A percentile compares a stretch with the other conserved stretches of the same genome.
Conservation (phyloP, 2,113 vertebrate genomes). For the Nothobranchius furzeri region DNA sequence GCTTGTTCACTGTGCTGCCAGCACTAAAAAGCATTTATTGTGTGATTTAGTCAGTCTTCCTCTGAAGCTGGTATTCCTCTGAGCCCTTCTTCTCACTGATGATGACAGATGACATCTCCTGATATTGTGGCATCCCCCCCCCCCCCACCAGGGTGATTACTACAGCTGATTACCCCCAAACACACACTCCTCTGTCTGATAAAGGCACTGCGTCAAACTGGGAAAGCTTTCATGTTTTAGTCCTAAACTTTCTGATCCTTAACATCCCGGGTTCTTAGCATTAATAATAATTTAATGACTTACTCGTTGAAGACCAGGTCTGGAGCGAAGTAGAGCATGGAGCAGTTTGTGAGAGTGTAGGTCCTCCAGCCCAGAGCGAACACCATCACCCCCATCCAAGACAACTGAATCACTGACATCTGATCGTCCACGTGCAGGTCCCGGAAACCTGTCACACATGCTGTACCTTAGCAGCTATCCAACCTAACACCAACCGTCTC, state of each 20-base stretch:
- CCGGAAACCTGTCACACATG: conserved; percentile 84
- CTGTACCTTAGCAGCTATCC: neutral
- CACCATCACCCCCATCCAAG: conserved; percentile 98
- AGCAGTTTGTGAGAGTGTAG: conserved; percentile 91
- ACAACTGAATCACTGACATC: conserved; percentile 96
- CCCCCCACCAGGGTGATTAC: neutral
- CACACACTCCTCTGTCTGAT: conserved; percentile 6
- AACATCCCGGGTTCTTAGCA: neutral
- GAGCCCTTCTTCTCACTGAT: conserved; percentile 11
- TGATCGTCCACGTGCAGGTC: conserved; percentile 94
- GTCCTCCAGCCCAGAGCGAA: conserved; percentile 96
- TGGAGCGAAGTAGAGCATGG: conserved; percentile 95
- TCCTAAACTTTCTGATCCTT: neutral
- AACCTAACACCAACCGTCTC: neutral
- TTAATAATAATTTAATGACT: conserved; percentile 61
- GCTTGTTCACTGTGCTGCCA: conserved; percentile 43
- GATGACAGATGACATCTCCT: conserved; percentile 34
- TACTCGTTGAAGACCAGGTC: conserved; percentile 97
- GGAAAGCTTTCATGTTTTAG: conserved; percentile 2
- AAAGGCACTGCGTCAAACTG: neutral
- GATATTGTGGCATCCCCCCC: conserved; percentile 14
- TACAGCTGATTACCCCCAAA: neutral
- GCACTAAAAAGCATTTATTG: neutral
- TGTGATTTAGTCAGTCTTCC: conserved; percentile 28
- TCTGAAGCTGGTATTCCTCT: conserved; percentile 27